Percentiles rank a stretch among this genome's conserved stretches.
phyloP scores from a whole-genome alignment of 2,113 vertebrate genomes.

The Maccullochella peelii region DNA sequence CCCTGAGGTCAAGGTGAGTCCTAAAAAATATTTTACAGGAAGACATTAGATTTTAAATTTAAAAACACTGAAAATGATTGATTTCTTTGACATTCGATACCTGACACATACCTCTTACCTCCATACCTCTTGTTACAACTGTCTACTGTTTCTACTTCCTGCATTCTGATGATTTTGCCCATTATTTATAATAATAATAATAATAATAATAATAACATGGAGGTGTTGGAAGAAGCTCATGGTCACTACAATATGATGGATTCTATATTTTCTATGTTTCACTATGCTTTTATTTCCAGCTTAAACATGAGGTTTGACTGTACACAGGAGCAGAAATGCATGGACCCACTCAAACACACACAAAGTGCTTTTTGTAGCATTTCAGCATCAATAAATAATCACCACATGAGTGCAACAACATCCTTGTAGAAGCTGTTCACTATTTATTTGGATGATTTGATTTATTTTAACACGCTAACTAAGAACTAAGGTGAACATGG shows the following conservation, averaged over 20 bases:
- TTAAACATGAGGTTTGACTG: background rate
- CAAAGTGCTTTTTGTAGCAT: conserved; percentile 24
- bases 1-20: background rate
- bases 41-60: background rate
- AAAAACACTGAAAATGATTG: background rate
- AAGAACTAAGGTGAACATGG: too few relatives aligned
- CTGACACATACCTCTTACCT: background rate
- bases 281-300: background rate
- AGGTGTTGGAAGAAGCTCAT: too few relatives aligned
- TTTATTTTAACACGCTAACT: conserved; percentile 5
- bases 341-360: background rate
- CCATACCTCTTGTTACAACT: too few relatives aligned
- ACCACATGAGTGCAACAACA: background rate
- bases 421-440: conserved; percentile 10
- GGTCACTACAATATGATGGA: background rate
- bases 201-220: background rate
- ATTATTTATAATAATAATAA: background rate
- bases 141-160: background rate
- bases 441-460: conserved; percentile 44
- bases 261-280: background rate
- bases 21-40: background rate
- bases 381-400: conserved; percentile 57
- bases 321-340: background rate
- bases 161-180: background rate
- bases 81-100: background rate